phyloP scores from a whole-genome alignment of 2,113 vertebrate species.

The Scalopus aquaticus region DNA sequence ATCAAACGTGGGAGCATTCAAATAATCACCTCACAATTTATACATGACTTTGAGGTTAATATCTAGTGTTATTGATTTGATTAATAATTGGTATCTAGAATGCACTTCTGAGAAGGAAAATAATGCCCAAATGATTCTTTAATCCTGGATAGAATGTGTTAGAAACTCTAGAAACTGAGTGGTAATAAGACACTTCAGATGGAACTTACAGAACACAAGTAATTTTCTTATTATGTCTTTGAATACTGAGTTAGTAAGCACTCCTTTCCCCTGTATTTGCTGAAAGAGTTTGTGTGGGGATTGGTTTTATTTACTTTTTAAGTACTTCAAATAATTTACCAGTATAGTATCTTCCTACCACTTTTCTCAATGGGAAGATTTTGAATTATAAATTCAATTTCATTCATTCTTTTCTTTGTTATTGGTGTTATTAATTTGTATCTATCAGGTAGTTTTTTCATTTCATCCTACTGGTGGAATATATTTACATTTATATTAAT shows the following conservation, averaged over 20 bases:
- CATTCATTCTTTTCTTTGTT: background rate
- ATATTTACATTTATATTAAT: no score
- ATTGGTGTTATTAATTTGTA: background rate
- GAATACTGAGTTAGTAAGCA: background rate
- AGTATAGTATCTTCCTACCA: no score
- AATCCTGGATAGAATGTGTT: background rate
- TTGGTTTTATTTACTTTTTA: constrained; percentile 1
- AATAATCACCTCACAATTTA: background rate
- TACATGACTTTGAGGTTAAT: background rate
- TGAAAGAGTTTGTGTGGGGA: background rate
- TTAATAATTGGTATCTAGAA: background rate
- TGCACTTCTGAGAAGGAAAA: background rate
- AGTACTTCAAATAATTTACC: background rate
- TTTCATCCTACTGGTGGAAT: background rate
- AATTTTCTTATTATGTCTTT: background rate
- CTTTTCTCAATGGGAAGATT: background rate
- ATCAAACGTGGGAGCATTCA: background rate
- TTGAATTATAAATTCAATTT: background rate
- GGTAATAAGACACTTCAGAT: background rate
- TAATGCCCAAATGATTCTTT: background rate
- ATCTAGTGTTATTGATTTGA: background rate
- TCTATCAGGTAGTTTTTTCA: background rate
- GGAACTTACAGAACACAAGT: background rate
- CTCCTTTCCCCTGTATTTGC: background rate
- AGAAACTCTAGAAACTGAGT: background rate